Evolutionary conservation across 2,797 vertebrate genomes (phyloP).

Genomic region (Neopelma chrysocephalum): DNA sequence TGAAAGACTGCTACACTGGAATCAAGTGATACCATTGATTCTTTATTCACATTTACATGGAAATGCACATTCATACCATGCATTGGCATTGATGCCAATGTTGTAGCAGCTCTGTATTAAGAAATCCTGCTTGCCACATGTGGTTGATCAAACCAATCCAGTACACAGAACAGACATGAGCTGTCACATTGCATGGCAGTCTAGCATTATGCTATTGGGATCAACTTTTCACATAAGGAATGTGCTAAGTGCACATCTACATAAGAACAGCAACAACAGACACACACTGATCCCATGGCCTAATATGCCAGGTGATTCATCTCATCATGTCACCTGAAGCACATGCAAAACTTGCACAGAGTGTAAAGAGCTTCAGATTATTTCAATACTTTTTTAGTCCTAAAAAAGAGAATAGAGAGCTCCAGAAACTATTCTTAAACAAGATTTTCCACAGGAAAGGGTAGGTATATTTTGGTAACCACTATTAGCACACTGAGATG

Average conservation of each 20-base stretch:
- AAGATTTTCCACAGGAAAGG: neutral
- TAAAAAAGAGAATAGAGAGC: neutral
- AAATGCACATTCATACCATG: neutral
- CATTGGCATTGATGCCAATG: neutral
- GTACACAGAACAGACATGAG: neutral
- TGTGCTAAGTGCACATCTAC: neutral
- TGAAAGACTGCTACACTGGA: neutral
- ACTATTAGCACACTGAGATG: neutral
- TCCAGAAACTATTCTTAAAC: neutral
- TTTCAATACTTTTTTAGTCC: neutral
- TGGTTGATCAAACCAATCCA: neutral
- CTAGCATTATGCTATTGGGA: neutral
- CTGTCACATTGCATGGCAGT: neutral
- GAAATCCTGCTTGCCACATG: neutral
- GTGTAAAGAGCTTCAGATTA: neutral
- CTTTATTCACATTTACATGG: neutral
- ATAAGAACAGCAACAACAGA: neutral
- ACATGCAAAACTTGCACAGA: neutral
- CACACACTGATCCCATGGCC: neutral
- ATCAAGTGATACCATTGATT: neutral
- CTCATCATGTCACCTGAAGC: neutral
- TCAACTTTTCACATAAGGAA: neutral
- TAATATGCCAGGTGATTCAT: neutral
- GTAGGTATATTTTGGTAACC: neutral
- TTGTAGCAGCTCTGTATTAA: neutral